Conservation (phyloP, 2,113 vertebrate species). For the Thinocorus orbignyianus region DNA sequence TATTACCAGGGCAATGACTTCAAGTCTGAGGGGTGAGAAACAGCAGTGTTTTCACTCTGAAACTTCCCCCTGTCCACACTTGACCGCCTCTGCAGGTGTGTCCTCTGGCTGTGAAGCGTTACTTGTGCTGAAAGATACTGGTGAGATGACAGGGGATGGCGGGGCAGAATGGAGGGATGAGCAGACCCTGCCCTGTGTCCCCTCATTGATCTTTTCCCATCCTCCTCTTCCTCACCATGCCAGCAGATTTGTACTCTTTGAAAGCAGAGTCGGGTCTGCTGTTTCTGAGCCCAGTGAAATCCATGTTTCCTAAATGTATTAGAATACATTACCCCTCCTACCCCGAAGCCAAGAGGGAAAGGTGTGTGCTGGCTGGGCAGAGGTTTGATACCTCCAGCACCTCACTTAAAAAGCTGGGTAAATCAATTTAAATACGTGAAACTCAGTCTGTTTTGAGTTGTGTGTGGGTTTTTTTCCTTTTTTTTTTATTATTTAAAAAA, state of each 20-base stretch:
- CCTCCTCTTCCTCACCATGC: not conserved
- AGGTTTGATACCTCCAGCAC: not conserved
- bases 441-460: not conserved
- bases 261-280: not conserved
- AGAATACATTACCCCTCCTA: not conserved
- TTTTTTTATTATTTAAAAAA: not conserved
- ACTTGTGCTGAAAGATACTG: not conserved
- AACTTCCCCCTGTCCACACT: constrained; percentile 29
- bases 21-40: not conserved
- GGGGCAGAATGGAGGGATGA: not conserved
- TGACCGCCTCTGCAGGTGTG: constrained; percentile 51
- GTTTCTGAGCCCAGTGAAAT: not conserved
- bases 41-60: not conserved
- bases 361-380: not conserved
- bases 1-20: not conserved
- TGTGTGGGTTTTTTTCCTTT: not conserved
- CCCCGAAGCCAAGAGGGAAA: not conserved
- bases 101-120: constrained; percentile 13
- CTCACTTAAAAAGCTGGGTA: not conserved
- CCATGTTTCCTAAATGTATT: not conserved
- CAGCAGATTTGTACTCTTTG: not conserved
- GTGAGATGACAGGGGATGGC: not conserved
- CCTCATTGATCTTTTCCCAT: not conserved
- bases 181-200: not conserved
- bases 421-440: not conserved